Percentiles rank a stretch among this genome's conserved stretches.
phyloP scores from a whole-genome alignment of 1,140 invertebrate genomes.

The Hydropsyche tenuis region DNA sequence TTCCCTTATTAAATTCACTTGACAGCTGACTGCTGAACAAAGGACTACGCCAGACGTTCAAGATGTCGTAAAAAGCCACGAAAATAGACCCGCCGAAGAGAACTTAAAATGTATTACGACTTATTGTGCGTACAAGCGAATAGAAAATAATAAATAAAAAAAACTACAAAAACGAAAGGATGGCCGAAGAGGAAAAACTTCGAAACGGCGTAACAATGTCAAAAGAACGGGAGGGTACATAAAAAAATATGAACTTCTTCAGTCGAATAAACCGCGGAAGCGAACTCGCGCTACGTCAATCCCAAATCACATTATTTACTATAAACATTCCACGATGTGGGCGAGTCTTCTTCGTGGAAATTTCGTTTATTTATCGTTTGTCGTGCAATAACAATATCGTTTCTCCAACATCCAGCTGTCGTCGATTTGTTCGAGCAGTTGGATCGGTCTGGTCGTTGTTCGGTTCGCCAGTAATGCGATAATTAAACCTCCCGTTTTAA shows the following conservation, averaged over 20 bases:
- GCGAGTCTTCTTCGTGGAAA: too few relatives aligned
- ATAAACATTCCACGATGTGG: too few relatives aligned
- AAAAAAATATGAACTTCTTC: too few relatives aligned
- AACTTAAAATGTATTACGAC: constrained; percentile 20
- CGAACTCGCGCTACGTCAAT: neutral
- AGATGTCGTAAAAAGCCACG: constrained; percentile 22
- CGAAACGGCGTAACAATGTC: too few relatives aligned
- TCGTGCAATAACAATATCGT: too few relatives aligned
- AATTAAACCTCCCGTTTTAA: constrained; percentile 8
- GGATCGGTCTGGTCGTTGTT: neutral
- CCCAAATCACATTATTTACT: constrained; percentile 4
- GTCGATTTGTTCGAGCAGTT: neutral
- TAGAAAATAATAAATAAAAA: constrained; percentile 10
- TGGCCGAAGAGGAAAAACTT: too few relatives aligned
- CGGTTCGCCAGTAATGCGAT: neutral
- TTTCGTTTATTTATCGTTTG: too few relatives aligned
- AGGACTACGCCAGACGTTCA: constrained; percentile 13
- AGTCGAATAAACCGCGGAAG: neutral
- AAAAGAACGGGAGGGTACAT: too few relatives aligned
- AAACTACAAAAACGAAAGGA: neutral
- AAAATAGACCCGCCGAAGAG: constrained; percentile 15
- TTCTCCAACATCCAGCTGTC: too few relatives aligned
- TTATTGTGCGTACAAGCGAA: constrained; percentile 23
- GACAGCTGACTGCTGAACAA: constrained; percentile 28
- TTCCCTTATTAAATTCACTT: constrained; percentile 21